Percentiles rank a stretch among this genome's conserved stretches.
Evolutionary conservation across 2,888 invertebrate species (phyloP).

Genomic region (Alloplasta piceator): DNA sequence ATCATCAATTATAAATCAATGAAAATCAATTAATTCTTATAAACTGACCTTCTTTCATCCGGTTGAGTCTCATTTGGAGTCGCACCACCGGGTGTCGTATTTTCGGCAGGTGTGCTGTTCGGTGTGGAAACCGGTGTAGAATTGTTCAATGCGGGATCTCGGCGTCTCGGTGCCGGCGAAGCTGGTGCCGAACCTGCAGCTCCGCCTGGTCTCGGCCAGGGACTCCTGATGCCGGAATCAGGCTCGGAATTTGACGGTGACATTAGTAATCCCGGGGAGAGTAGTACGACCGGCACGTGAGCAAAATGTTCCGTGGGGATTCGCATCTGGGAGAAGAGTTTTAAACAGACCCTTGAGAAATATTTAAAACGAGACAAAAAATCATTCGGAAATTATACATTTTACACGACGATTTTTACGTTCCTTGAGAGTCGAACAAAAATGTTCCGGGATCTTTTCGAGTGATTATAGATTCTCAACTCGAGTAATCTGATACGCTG

Average conservation of each 20-base stretch:
- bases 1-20: too few species aligned
- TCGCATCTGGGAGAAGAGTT: conserved; percentile 89
- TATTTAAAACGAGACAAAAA: too few species aligned
- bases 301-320: conserved; percentile 98
- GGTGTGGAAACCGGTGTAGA: conserved; percentile 77
- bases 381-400: not conserved
- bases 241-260: conserved; percentile 88
- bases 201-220: conserved; percentile 82
- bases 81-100: conserved; percentile 74
- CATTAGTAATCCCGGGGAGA: conserved; percentile 92
- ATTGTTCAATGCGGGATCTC: conserved; percentile 83
- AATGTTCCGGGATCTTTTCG: too few species aligned
- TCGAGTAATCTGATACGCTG: too few species aligned
- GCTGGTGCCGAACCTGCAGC: conserved; percentile 79
- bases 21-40: not conserved
- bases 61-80: conserved; percentile 71
- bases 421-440: too few species aligned
- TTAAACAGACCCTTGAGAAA: too few species aligned
- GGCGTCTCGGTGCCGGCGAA: conserved; percentile 82
- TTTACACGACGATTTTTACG: too few species aligned
- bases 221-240: conserved; percentile 79
- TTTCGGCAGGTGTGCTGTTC: conserved; percentile 75
- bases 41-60: conserved; percentile 73
- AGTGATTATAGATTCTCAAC: too few species aligned
- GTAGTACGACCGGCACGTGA: conserved; percentile 95